Percentiles rank a stretch among this genome's conserved stretches.
These are phyloP conservation scores for Nineta flava DNA, from an alignment of 2,888 invertebrate genomes.

Conservation along the genomic window DNA sequence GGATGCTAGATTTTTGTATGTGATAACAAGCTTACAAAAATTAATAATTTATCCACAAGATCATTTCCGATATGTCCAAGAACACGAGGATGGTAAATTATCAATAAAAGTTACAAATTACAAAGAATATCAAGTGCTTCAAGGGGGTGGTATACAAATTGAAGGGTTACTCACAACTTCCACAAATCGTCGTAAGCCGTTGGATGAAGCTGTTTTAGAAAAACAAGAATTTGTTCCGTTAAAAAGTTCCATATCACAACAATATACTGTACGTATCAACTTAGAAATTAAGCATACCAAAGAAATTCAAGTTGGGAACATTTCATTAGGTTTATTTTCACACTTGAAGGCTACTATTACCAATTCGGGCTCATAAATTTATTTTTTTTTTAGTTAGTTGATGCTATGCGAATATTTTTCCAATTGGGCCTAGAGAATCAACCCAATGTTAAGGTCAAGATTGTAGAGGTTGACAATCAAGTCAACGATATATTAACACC, in stretches of 20 bases:
- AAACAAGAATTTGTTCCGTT: conserved; percentile 58
- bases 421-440: conserved; percentile 62
- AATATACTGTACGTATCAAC: neutral
- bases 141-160: conserved; percentile 62
- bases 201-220: conserved; percentile 62
- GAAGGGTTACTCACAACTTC: conserved; percentile 60
- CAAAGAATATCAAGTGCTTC: conserved; percentile 12
- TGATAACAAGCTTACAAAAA: conserved; percentile 60
- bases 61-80: conserved; percentile 27
- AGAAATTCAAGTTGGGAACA: too few relatives aligned
- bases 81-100: conserved; percentile 11
- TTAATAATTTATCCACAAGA: conserved; percentile 49
- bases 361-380: too few relatives aligned
- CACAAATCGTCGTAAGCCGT: conserved; percentile 49
- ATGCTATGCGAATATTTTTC: conserved; percentile 38
- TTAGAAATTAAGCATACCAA: too few relatives aligned
- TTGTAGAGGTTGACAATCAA: conserved; percentile 28
- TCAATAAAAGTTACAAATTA: too few relatives aligned
- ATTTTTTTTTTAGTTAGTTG: neutral
- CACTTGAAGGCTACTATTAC: too few relatives aligned
- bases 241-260: conserved; percentile 11
- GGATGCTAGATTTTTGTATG: conserved; percentile 48
- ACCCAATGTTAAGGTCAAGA: conserved; percentile 41
- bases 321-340: too few relatives aligned
- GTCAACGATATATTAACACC: conserved; percentile 33